Evolutionary conservation across 1,140 invertebrate genomes (phyloP).

Genomic region (Apis florea): DNA sequence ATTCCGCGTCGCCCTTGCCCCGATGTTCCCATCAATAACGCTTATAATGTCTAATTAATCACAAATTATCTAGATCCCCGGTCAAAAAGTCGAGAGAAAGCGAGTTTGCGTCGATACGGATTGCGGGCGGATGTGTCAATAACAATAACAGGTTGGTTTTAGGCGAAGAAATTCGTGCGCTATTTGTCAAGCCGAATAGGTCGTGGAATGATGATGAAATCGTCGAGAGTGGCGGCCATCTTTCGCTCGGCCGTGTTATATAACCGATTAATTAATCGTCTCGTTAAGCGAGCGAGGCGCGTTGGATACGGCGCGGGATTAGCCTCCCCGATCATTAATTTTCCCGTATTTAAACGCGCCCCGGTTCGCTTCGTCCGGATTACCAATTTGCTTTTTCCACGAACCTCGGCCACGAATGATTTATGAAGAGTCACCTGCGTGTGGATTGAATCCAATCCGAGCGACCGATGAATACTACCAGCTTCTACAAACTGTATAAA

Average conservation of each 20-base stretch:
- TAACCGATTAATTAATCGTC: constrained; percentile 46
- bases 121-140: constrained; percentile 37
- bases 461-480: neutral
- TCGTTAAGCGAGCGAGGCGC: constrained; percentile 13
- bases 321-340: constrained; percentile 38
- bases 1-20: constrained; percentile 51
- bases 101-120: neutral
- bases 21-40: constrained; percentile 78
- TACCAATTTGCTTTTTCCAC: neutral
- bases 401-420: neutral
- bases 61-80: constrained; percentile 78
- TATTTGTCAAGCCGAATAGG: neutral
- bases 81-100: constrained; percentile 36
- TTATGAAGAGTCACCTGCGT: constrained; percentile 6
- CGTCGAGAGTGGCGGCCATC: neutral
- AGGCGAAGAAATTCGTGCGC: constrained; percentile 22
- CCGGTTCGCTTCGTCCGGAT: neutral
- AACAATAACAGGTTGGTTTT: neutral
- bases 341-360: constrained; percentile 21
- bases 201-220: constrained; percentile 26
- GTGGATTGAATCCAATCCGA: constrained; percentile 31
- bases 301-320: constrained; percentile 3
- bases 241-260: constrained; percentile 10
- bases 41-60: constrained; percentile 80
- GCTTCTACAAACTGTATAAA: neutral